phyloP scores from a whole-genome alignment of 1,140 invertebrate species.

The Papilio xuthus region DNA sequence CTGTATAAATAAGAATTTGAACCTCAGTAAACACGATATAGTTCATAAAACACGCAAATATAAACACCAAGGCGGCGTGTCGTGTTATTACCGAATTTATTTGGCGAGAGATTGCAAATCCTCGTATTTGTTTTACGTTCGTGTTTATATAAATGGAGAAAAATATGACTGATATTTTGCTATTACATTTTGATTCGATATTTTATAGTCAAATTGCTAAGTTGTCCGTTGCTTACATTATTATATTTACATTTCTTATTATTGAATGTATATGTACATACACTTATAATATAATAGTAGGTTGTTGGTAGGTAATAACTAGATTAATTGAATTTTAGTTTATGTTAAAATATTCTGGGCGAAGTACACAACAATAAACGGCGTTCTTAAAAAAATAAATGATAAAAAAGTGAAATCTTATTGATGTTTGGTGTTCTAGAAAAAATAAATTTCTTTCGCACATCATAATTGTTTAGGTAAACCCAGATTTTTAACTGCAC shows the following conservation, averaged over 20 bases:
- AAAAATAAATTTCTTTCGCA: slow-evolving; percentile 9
- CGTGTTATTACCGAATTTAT: slow-evolving; percentile 34
- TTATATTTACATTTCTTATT: too few species aligned
- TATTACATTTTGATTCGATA: background rate
- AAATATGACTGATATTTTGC: slow-evolving; percentile 30
- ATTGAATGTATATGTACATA: too few species aligned
- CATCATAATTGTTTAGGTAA: background rate
- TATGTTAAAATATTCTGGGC: too few species aligned
- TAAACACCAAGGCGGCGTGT: slow-evolving; percentile 18
- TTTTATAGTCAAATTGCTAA: background rate
- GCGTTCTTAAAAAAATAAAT: background rate
- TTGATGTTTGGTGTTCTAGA: background rate
- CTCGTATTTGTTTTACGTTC: slow-evolving; percentile 33
- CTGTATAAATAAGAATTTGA: slow-evolving; percentile 8
- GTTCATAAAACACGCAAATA: slow-evolving; percentile 30
- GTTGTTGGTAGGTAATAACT: too few species aligned
- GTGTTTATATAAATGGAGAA: background rate
- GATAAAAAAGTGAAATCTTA: background rate
- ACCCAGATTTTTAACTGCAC: slow-evolving; percentile 30
- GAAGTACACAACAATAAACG: background rate
- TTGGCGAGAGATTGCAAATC: slow-evolving; percentile 35
- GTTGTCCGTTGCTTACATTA: background rate
- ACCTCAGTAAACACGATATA: slow-evolving; percentile 23
- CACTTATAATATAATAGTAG: too few species aligned
- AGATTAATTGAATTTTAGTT: too few species aligned